These are phyloP conservation scores for Amphipyra tragopoginis DNA, from an alignment of 2,888 invertebrate genomes.

Conservation along the genomic window DNA sequence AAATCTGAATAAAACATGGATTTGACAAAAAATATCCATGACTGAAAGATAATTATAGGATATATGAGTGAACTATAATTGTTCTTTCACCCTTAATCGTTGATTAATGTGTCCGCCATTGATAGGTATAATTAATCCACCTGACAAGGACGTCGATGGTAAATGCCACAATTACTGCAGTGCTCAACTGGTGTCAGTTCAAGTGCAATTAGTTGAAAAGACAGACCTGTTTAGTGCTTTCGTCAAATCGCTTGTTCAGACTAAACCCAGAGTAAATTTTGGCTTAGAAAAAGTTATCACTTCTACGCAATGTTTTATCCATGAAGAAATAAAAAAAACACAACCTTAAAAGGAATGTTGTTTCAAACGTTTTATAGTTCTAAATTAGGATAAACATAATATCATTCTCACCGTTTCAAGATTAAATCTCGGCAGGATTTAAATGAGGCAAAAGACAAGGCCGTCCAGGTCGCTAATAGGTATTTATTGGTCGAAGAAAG, in stretches of 20 bases:
- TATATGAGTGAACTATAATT: conserved; percentile 4
- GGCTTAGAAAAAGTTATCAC: too few relatives aligned
- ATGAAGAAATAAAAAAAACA: too few relatives aligned
- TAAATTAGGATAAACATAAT: too few relatives aligned
- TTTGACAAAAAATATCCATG: conserved; percentile 13
- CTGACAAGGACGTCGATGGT: conserved; percentile 19
- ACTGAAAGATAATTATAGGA: conserved; percentile 14
- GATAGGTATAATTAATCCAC: conserved; percentile 47
- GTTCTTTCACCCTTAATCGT: conserved; percentile 11
- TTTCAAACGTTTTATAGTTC: too few relatives aligned
- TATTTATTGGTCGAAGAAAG: too few relatives aligned
- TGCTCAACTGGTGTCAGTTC: conserved; percentile 16
- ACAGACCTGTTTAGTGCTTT: neutral
- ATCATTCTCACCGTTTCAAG: too few relatives aligned
- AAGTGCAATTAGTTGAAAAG: conserved; percentile 18
- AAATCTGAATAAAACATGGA: conserved; percentile 16
- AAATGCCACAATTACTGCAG: conserved; percentile 36
- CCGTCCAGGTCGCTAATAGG: too few relatives aligned
- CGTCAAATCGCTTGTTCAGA: neutral
- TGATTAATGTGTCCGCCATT: conserved; percentile 13
- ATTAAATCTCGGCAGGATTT: too few relatives aligned
- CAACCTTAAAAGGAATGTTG: too few relatives aligned
- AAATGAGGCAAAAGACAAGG: too few relatives aligned
- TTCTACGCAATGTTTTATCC: too few relatives aligned
- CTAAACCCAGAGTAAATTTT: too few relatives aligned